Conservation (phyloP, 1,140 invertebrate species). For the Cydia pomonella region DNA sequence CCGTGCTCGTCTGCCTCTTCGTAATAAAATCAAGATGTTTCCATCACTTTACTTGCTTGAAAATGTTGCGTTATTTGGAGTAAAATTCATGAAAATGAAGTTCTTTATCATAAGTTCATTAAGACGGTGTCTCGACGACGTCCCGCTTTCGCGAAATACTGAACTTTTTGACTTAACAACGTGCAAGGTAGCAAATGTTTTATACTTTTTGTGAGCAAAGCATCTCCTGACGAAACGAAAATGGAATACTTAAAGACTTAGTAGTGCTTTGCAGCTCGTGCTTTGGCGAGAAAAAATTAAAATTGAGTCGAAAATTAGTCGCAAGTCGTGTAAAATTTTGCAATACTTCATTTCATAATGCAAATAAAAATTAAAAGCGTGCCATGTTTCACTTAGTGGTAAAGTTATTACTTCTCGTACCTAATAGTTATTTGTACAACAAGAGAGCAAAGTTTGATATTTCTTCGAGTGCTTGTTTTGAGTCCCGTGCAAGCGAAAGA, state of each 20-base stretch:
- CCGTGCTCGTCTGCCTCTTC: not conserved
- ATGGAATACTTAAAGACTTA: slow-evolving; percentile 31
- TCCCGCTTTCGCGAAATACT: slow-evolving; percentile 46
- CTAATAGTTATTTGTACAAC: no score
- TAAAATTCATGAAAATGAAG: slow-evolving; percentile 56
- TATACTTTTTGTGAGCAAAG: slow-evolving; percentile 29
- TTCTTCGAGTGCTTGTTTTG: no score
- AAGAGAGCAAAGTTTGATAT: no score
- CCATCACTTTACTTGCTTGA: slow-evolving; percentile 37
- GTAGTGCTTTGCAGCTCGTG: slow-evolving; percentile 18
- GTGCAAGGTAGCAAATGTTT: slow-evolving; percentile 34
- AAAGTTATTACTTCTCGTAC: slow-evolving; percentile 4
- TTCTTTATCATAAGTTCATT: slow-evolving; percentile 64
- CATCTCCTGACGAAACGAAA: slow-evolving; percentile 31
- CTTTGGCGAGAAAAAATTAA: not conserved
- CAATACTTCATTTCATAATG: slow-evolving; percentile 17
- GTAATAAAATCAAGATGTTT: slow-evolving; percentile 57
- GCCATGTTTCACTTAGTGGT: not conserved
- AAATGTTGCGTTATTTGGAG: slow-evolving; percentile 50
- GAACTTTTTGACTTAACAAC: slow-evolving; percentile 51
- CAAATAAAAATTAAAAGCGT: slow-evolving; percentile 8
- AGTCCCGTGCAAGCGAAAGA: no score
- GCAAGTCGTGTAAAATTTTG: not conserved
- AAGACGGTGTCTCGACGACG: slow-evolving; percentile 46
- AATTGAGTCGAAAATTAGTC: slow-evolving; percentile 12